Conservation (phyloP, 2,113 vertebrate genomes). For the Sinosuthora webbiana region DNA sequence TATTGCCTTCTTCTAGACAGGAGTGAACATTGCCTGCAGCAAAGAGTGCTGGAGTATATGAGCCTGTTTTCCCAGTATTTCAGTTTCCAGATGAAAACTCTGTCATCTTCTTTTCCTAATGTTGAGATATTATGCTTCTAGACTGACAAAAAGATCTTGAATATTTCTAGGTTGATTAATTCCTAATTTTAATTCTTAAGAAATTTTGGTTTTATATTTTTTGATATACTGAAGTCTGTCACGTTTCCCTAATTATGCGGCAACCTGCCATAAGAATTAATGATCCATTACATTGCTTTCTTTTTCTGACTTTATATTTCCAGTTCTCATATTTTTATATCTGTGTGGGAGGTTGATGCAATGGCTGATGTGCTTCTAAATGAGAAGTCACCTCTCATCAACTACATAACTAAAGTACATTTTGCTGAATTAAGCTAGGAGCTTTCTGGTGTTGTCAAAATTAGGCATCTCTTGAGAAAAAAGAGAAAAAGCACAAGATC, state of each 20-base stretch:
- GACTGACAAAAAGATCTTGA: neutral
- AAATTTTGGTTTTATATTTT: neutral
- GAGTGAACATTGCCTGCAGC: neutral
- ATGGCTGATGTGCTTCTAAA: neutral
- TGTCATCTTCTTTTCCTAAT: neutral
- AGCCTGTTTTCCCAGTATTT: neutral
- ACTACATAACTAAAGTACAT: neutral
- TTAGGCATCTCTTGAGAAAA: neutral
- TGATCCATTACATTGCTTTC: neutral
- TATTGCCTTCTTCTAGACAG: neutral
- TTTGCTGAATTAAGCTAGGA: neutral
- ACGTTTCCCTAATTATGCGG: neutral
- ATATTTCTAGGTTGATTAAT: neutral
- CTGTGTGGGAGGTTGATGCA: neutral
- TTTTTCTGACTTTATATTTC: neutral
- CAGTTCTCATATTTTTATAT: neutral
- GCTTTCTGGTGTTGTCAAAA: neutral
- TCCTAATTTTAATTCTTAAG: neutral
- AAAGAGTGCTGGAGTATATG: neutral
- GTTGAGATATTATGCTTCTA: neutral
- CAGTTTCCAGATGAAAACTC: slow-evolving; percentile 13
- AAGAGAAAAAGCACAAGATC: neutral
- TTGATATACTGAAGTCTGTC: neutral
- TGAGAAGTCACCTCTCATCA: neutral
- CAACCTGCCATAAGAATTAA: neutral